A percentile compares a stretch with the other conserved stretches of the same genome.
Conservation (phyloP, 2,113 vertebrate species). For the Megaceryle maxima region DNA sequence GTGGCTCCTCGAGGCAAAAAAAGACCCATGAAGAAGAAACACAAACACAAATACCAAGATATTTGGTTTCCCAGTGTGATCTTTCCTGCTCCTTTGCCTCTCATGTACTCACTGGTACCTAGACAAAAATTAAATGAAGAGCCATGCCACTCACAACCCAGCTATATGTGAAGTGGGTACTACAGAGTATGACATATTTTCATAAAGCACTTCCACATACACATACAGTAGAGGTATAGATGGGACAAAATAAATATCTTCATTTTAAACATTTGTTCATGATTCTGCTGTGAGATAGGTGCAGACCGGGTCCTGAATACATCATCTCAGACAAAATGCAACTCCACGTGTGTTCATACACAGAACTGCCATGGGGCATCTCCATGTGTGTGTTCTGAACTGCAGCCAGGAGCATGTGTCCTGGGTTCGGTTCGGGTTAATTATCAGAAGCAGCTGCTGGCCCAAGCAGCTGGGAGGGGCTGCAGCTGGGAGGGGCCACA, state of each 20-base stretch:
- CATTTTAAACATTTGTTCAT: neutral
- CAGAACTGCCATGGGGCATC: neutral
- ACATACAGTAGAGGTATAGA: neutral
- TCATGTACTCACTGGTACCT: neutral
- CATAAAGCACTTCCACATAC: neutral
- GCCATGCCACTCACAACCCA: neutral
- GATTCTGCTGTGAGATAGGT: neutral
- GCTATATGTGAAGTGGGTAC: neutral
- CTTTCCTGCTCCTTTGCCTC: neutral
- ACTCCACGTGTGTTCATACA: neutral
- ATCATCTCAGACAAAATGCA: neutral
- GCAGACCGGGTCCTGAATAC: neutral
- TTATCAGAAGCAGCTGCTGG: too few species aligned
- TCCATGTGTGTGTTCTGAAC: neutral
- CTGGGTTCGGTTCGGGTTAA: neutral
- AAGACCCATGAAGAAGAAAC: constrained; percentile 53
- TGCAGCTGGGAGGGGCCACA: too few species aligned
- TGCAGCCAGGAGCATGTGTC: rapidly evolving
- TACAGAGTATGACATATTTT: neutral
- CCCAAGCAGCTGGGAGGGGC: too few species aligned
- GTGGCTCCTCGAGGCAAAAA: constrained; percentile 65
- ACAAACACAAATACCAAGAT: constrained; percentile 47
- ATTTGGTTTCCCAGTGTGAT: constrained; percentile 43
- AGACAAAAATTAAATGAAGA: constrained; percentile 1
- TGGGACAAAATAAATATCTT: neutral